Conservation (phyloP, 92 coral and sea anemone genomes). For the Bergia sp. region DNA sequence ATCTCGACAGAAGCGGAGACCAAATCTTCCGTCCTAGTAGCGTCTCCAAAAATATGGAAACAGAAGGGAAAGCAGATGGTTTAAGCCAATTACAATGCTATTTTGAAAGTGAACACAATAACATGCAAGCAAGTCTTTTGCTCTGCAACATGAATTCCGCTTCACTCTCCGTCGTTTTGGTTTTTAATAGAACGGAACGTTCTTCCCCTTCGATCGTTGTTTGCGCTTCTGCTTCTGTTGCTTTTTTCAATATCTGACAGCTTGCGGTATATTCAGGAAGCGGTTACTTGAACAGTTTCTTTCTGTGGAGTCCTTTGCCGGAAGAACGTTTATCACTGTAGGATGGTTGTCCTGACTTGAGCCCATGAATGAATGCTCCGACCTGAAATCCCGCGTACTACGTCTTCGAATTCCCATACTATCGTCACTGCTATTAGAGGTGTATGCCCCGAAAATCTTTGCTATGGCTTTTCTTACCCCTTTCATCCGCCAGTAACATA, state of each 20-base stretch:
- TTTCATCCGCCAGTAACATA: conserved; percentile 17
- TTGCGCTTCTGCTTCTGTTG: too few relatives aligned
- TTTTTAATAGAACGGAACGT: too few relatives aligned
- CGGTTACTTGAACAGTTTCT: background rate
- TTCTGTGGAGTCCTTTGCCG: background rate
- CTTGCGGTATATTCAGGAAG: background rate
- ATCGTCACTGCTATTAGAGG: background rate
- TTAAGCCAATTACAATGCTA: too few relatives aligned
- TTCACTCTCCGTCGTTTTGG: too few relatives aligned
- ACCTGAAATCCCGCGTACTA: background rate
- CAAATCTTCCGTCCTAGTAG: too few relatives aligned
- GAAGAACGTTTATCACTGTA: background rate
- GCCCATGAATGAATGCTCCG: background rate
- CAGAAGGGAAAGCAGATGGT: too few relatives aligned
- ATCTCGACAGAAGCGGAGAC: too few relatives aligned
- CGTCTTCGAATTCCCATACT: background rate
- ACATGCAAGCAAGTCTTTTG: too few relatives aligned
- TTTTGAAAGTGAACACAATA: too few relatives aligned
- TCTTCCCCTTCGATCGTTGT: too few relatives aligned
- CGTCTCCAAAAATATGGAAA: too few relatives aligned
- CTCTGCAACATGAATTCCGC: too few relatives aligned
- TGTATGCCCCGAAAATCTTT: background rate
- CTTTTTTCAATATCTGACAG: background rate
- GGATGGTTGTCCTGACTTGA: background rate
- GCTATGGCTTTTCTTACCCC: conserved; percentile 19